These are phyloP conservation scores for Trachelus troglodyta DNA, from an alignment of 2,888 invertebrate species.

Conservation along the genomic window DNA sequence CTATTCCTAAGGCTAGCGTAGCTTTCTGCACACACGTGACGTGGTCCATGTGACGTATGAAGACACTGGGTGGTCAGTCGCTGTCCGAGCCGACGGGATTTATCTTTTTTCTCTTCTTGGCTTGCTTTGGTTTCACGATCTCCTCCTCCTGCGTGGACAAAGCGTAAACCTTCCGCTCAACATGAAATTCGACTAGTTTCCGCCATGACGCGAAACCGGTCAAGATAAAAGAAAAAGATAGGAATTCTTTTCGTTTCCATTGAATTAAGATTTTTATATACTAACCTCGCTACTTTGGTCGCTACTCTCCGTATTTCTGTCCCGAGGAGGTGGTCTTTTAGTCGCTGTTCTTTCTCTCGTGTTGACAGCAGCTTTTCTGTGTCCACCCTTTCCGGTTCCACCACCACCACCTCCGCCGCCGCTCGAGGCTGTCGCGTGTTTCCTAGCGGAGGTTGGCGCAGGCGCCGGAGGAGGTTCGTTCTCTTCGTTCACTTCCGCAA, in stretches of 20 bases:
- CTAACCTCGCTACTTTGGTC: conserved; percentile 85
- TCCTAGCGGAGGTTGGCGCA: conserved; percentile 69
- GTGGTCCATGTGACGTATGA: conserved; percentile 61
- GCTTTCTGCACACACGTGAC: conserved; percentile 60
- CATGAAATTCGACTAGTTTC: not conserved
- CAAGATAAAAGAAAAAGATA: not conserved
- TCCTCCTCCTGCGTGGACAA: conserved; percentile 79
- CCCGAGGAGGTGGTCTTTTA: conserved; percentile 55
- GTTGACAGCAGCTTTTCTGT: conserved; percentile 54
- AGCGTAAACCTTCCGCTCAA: not conserved
- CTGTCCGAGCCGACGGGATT: conserved; percentile 84
- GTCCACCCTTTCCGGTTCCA: conserved; percentile 28
- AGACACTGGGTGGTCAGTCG: conserved; percentile 78
- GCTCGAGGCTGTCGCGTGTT: conserved; percentile 50
- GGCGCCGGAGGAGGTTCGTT: conserved; percentile 74
- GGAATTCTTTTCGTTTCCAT: not conserved
- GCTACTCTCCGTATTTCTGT: conserved; percentile 67
- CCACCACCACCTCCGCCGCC: conserved; percentile 41
- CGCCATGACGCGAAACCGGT: not conserved
- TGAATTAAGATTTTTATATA: conserved; percentile 13
- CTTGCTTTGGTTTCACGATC: conserved; percentile 89
- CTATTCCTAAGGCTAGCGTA: conserved; percentile 61
- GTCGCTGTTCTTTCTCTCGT: conserved; percentile 56
- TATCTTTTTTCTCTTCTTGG: conserved; percentile 89
- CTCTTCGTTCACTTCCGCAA: conserved; percentile 84